phyloP scores from a whole-genome alignment of 2,113 vertebrate genomes.

The Callipepla squamata region DNA sequence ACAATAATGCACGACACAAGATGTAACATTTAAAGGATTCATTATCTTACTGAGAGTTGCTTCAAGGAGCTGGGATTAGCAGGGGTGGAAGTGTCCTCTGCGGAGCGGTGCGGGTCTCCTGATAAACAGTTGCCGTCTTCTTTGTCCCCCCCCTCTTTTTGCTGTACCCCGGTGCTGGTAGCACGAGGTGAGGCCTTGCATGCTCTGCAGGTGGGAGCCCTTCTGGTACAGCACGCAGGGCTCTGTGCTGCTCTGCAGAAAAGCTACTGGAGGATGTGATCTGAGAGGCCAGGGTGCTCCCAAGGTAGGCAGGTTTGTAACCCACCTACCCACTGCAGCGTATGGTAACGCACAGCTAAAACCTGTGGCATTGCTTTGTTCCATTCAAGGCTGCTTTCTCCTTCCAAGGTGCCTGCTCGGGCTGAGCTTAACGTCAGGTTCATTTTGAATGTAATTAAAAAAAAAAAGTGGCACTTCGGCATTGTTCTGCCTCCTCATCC shows the following conservation, averaged over 20 bases:
- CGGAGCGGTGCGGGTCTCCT: conserved; percentile 15
- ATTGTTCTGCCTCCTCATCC: fast-evolving
- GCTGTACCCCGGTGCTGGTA: not conserved
- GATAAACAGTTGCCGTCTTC: conserved; percentile 32
- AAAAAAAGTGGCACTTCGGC: fast-evolving
- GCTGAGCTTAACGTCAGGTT: not conserved
- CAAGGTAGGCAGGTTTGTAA: not conserved
- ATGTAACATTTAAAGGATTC: conserved; percentile 95
- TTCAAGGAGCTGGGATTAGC: conserved; percentile 80
- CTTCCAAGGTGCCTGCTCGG: not conserved
- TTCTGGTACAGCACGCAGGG: not conserved
- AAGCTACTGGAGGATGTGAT: not conserved
- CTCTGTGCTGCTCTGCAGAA: not conserved
- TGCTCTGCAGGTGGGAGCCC: not conserved
- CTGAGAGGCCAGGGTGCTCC: not conserved
- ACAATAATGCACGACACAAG: conserved; percentile 90
- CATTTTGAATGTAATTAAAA: not conserved
- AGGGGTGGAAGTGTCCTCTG: conserved; percentile 67
- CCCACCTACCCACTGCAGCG: fast-evolving
- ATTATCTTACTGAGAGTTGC: conserved; percentile 92
- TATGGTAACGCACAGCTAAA: not conserved
- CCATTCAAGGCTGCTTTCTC: not conserved
- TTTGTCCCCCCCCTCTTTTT: not conserved
- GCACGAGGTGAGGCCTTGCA: not conserved
- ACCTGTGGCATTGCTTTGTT: not conserved